Evolutionary conservation across 2,797 vertebrate species (phyloP), one percentile per base, ranked within the genome.

Genomic region (Allobates femoralis): DNA sequence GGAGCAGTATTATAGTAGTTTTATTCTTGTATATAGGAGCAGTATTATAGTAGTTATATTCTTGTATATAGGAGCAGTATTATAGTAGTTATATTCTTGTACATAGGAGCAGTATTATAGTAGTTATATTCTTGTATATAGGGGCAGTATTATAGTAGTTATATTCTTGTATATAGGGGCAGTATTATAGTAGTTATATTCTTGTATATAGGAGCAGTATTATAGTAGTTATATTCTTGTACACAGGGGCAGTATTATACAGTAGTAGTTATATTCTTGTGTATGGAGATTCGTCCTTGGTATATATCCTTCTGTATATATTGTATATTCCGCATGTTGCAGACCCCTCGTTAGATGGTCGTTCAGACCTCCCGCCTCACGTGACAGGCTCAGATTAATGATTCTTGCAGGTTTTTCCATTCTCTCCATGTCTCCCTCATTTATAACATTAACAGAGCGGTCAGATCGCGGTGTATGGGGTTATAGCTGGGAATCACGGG

Each of bases 381-480:
- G 18, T 62, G 73, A 83, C 81, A 71, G 4, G 34, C 28, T 18
- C 64, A 87, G 81, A 87, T 87, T 41, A 75, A 87, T 87, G 62
- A 26, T 26, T n/a, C 66, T 51, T 34, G 53, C 85, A 34, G 66
- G 53, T 30, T 80, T 12, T 71, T 55, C n/a, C 15, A 53, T 62
- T 64, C 56, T 12, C 67, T 19, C 67, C 32, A 41, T 79, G 53
- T 41, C 51, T 51, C 79, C 34, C 55, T 32, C 62, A 53, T 66
- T 81, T 74, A 66, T 81, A 56, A 64, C 32, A 56, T 86, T 46
- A 81, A 28, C 55, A 56, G 53, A 55, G 37, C 67, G 66, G 69
- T 37, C 56, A 28, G 41, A 26, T 19, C 2, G 1, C 2, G 23
- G 18, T 3, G 32, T 30, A 66, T 5, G 6, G 62, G 34, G 30